Base-by-base conservation (phyloP, 1,140 invertebrate genomes). In the Heterodera schachtii region DNA sequence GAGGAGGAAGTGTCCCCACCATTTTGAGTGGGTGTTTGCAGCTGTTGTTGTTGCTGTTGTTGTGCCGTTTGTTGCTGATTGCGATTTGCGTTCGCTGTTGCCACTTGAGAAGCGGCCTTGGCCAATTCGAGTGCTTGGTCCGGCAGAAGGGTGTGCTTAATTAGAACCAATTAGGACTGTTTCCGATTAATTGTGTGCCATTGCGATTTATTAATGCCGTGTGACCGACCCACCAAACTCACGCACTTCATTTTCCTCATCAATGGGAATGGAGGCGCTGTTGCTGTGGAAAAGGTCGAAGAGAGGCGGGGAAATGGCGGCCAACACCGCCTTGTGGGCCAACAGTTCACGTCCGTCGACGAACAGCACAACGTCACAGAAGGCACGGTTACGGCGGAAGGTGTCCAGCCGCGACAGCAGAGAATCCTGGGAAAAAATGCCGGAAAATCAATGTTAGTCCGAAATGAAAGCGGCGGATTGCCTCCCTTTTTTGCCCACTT, bases 271-370 rank as follows among this genome's bases (percentile, higher is more conserved):
- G 52, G 70, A 43, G 41, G 82, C 84, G 64, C 46, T 90, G 86
- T 94, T 93, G 19, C 91, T 91, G 19, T 92, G 92, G 90, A 95
- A 94, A 85, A 94, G 90, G 86, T 95, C 93, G 84, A 95, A 93
- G 21, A 95, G 91, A 90, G 94, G 94, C 3, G 93, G 93, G 79
- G 93, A 94, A 44, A 93, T 93, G 81, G 93, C 93, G 2, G 94
- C 94, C 70, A 95, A 90, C 43, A 95, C 93, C 57, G 93, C 93
- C 83, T 93, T 92, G 90, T 95, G 94, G 43, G 93, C 94, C 82
- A 93, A 92, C 57, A 95, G 92, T 90, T 95, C 94, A 9, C 92
- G 92, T 89, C 92, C 87, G 46, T 86, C 84, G 19, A 90, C 88
- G 76, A 89, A 88, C 6, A 90, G 66, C 11, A 88, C 88, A 11